Evolutionary conservation across 2,888 invertebrate genomes (phyloP), one percentile per base, ranked within the genome.

Genomic region (Pristionchus fissidentatus): DNA sequence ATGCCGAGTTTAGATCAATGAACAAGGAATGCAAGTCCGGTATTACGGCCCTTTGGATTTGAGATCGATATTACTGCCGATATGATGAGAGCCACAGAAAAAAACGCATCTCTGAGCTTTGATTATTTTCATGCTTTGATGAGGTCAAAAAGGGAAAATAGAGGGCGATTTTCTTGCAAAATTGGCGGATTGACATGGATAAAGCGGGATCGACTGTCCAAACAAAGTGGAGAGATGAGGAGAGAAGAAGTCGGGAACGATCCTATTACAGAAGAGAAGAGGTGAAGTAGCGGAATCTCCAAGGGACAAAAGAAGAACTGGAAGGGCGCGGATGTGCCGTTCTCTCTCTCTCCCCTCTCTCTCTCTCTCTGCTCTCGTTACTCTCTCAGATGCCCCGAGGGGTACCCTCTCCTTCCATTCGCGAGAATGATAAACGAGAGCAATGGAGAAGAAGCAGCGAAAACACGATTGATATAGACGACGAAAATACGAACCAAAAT

Each of bases 381-480:
- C n/a, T n/a, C n/a, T n/a, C n/a, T n/a, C n/a, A n/a, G n/a, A 43
- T 70, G 70, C 70, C 70, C 70, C 70, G n/a, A 70, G 70, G 70
- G 70, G 70, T 38, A n/a, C 66, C 10, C 60, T 62, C 38, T n/a
- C n/a, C n/a, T n/a, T n/a, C n/a, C n/a, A 13, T 29, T n/a, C n/a
- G 60, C 60, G 70, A 70, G 70, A 70, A 41, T 70, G 70, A 70
- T 70, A 70, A 41, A 38, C 43, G n/a, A 15, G n/a, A 60, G 70
- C 10, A 13, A 3, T n/a, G 26, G 70, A 26, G 1, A 26, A 41
- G 1, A 41, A 70, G 66, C 22, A n/a, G 70, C 32, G n/a, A 70
- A 70, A 70, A 70, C 70, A 70, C 70, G 70, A 70, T 70, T 41
- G 43, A 70, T 70, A 41, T 41, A 43, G 43, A 41, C 35, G 22